phyloP scores from a whole-genome alignment of 2,797 vertebrate genomes.

The Meriones psammophilus region DNA sequence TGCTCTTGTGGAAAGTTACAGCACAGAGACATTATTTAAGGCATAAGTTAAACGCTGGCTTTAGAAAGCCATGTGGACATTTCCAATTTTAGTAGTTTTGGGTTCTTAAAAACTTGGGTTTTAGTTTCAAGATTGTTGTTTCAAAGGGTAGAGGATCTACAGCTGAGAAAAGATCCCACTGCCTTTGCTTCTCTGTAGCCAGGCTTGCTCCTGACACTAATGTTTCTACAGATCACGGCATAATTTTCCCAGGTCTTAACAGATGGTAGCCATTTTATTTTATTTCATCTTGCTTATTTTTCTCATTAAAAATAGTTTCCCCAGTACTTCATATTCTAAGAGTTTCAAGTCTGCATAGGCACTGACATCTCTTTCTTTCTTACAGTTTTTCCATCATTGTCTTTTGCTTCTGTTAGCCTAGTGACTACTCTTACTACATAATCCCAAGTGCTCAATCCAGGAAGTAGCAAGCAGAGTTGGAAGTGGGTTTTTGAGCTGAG shows the following conservation, averaged over 20 bases:
- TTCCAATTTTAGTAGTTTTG: slow-evolving; percentile 39
- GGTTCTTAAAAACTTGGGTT: slow-evolving; percentile 41
- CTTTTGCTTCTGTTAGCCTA: background rate
- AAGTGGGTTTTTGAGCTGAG: too few species aligned
- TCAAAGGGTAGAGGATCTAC: slow-evolving; percentile 1
- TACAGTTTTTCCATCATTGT: background rate
- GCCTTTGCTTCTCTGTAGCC: background rate
- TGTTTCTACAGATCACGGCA: background rate
- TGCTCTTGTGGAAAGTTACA: slow-evolving; percentile 1
- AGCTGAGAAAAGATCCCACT: slow-evolving; percentile 6
- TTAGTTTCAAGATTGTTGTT: slow-evolving; percentile 36
- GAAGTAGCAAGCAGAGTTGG: background rate
- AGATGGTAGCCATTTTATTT: background rate
- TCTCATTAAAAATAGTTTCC: background rate
- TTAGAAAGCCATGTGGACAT: slow-evolving; percentile 17
- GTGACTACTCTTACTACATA: background rate
- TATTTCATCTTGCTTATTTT: background rate
- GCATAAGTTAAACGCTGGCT: slow-evolving; percentile 18
- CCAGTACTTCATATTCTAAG: background rate
- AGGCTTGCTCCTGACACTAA: background rate
- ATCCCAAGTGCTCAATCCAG: background rate
- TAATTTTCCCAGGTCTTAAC: background rate
- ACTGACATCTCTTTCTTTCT: background rate
- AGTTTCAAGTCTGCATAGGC: background rate
- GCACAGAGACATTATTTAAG: slow-evolving; percentile 20